Evolutionary conservation across 2,113 vertebrate species (phyloP).

Genomic region (Heliornis fulica): DNA sequence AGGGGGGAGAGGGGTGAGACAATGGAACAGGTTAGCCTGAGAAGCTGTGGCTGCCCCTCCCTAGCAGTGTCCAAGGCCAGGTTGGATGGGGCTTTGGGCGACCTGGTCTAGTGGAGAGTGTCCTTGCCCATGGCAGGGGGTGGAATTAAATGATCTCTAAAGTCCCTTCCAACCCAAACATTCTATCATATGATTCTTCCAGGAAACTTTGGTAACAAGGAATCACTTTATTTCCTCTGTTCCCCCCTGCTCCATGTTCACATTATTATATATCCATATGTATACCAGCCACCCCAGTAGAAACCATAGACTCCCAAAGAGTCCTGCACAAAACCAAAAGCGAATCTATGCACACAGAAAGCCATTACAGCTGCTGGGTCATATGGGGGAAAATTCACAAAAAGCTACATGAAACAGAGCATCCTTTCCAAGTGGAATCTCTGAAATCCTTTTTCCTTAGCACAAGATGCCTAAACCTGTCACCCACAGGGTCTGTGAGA

Average conservation of each 20-base stretch:
- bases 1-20: neutral
- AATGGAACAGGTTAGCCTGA: neutral
- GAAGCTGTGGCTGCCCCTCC: neutral
- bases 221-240: neutral
- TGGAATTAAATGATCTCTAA: neutral
- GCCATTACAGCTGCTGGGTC: neutral
- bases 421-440: neutral
- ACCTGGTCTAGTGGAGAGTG: neutral
- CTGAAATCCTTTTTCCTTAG: neutral
- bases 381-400: neutral
- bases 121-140: too few species aligned
- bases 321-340: neutral
- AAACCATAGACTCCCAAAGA: neutral
- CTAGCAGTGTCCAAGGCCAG: neutral
- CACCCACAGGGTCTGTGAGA: neutral
- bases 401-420: neutral
- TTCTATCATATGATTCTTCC: neutral
- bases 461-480: neutral
- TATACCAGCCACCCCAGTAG: neutral
- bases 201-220: neutral
- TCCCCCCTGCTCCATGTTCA: neutral
- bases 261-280: neutral
- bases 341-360: neutral
- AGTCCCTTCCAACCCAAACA: neutral
- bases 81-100: neutral